Evolutionary conservation across 53 echinoderm and acorn worm genomes (phyloP).

Genomic region (Pentamera pediparva): DNA sequence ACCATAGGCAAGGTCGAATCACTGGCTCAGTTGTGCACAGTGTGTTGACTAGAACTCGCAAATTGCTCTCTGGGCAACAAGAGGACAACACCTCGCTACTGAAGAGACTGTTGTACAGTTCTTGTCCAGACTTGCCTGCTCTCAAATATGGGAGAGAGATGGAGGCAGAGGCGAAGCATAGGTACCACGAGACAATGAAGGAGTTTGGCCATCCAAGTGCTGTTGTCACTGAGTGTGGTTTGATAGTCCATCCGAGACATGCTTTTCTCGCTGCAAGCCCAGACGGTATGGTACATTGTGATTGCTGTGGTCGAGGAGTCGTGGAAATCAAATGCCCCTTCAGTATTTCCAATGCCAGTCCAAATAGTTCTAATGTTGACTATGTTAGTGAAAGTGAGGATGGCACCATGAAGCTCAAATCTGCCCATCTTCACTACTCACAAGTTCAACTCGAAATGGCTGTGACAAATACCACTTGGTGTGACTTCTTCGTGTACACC

Average conservation of each 20-base stretch:
- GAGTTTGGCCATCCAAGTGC: not conserved
- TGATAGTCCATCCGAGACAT: not conserved
- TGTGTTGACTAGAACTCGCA: not conserved
- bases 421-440: constrained; percentile 15
- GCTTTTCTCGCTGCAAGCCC: constrained; percentile 20
- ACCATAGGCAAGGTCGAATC: not conserved
- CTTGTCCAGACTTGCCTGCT: not conserved
- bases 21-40: not conserved
- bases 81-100: not conserved
- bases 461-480: constrained; percentile 2
- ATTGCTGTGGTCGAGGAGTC: constrained; percentile 18
- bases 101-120: not conserved
- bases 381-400: no score
- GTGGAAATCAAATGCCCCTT: constrained; percentile 18
- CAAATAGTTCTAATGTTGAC: no score
- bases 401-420: not conserved
- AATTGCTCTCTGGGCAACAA: not conserved
- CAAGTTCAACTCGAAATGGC: constrained; percentile 9
- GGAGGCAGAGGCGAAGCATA: constrained; percentile 10
- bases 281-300: constrained; percentile 1
- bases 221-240: constrained; percentile 7
- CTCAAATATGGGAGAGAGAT: constrained; percentile 30
- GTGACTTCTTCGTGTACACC: constrained; percentile 28
- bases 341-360: not conserved
- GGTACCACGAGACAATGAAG: not conserved